Percentiles rank a stretch among this genome's conserved stretches.
These are phyloP conservation scores for Lutjanus campechanus DNA, from an alignment of 2,797 vertebrate genomes.

Conservation along the genomic window DNA sequence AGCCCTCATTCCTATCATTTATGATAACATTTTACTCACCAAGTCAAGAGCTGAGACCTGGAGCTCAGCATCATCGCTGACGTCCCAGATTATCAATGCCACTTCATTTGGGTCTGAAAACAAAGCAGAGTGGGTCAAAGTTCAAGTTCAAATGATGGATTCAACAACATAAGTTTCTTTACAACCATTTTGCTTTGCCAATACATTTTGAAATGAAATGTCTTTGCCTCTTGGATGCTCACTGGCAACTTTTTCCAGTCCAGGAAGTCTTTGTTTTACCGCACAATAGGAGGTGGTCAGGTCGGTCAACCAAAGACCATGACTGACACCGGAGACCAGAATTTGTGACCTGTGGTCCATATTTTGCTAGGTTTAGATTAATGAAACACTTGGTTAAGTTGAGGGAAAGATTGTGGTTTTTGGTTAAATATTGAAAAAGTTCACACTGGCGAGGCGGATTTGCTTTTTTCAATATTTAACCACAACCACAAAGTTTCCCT, in stretches of 20 bases:
- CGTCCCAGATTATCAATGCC: not conserved
- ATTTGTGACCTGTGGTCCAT: not conserved
- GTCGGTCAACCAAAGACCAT: not conserved
- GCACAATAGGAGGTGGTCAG: not conserved
- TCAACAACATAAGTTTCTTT: not conserved
- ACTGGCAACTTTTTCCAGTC: too few species aligned
- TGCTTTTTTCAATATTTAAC: conserved; percentile 25
- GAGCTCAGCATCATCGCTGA: not conserved
- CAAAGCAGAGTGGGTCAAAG: not conserved
- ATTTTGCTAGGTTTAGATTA: not conserved
- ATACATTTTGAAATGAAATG: not conserved
- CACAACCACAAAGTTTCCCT: conserved; percentile 16
- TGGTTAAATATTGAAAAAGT: conserved; percentile 24
- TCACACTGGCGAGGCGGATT: not conserved
- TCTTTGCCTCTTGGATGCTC: not conserved
- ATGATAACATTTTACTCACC: too few species aligned
- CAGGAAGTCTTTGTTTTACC: not conserved
- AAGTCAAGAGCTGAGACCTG: too few species aligned
- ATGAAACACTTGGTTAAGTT: not conserved
- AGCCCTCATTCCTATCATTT: too few species aligned
- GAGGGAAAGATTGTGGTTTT: not conserved
- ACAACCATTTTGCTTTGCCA: not conserved
- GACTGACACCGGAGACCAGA: not conserved
- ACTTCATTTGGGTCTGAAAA: not conserved
- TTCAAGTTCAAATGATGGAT: too few species aligned